Conservation (phyloP, 92 coral and sea anemone species). For the Montipora capitata region DNA sequence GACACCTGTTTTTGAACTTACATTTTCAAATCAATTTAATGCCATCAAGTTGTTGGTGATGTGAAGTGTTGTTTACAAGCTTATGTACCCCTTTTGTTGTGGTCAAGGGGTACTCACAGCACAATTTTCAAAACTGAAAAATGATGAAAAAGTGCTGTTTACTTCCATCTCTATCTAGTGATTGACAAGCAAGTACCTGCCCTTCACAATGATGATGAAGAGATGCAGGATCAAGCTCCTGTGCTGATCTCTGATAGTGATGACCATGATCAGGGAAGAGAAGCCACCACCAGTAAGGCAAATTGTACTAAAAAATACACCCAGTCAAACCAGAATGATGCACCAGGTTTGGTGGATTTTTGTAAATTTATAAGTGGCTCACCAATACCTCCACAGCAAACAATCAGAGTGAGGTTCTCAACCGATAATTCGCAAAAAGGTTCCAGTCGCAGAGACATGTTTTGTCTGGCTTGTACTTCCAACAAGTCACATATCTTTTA, state of each 20-base stretch:
- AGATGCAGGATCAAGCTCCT: not conserved
- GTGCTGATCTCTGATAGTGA: not conserved
- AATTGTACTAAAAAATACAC: not conserved
- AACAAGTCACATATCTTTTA: slow-evolving; percentile 2
- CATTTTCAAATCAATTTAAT: not conserved
- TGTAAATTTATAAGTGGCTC: slow-evolving; percentile 1
- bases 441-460: slow-evolving; percentile 45
- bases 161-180: slow-evolving; percentile 2
- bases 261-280: not conserved
- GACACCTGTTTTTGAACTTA: slow-evolving; percentile 1
- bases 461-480: slow-evolving; percentile 47
- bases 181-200: slow-evolving; percentile 21
- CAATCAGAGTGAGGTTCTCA: not conserved
- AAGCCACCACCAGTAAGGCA: not conserved
- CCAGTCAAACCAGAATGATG: not conserved
- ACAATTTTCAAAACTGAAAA: slow-evolving; percentile 24
- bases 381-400: slow-evolving; percentile 15
- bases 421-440: not conserved
- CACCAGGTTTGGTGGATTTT: slow-evolving; percentile 12
- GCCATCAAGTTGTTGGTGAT: slow-evolving; percentile 1
- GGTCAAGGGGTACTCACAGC: not conserved
- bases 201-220: slow-evolving; percentile 11
- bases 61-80: not conserved
- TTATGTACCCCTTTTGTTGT: not conserved
- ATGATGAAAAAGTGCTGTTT: not conserved